phyloP scores from a whole-genome alignment of 2,888 invertebrate species.

The Rhamnusium bicolor region DNA sequence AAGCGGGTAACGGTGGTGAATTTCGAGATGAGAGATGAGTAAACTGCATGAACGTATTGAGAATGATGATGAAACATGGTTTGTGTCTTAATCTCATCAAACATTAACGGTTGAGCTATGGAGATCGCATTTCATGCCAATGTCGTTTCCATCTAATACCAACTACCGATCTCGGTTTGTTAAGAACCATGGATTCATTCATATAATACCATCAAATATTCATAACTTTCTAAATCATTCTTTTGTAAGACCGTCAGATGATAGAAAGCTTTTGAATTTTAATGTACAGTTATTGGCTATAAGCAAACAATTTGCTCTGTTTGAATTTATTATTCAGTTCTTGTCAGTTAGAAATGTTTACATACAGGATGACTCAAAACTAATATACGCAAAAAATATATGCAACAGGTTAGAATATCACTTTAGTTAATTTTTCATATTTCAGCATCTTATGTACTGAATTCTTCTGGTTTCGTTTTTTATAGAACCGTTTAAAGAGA shows the following conservation, averaged over 20 bases:
- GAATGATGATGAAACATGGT: constrained; percentile 69
- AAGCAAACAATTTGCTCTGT: background rate
- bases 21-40: constrained; percentile 53
- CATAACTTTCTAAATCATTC: constrained; percentile 43
- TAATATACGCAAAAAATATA: no score
- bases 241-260: constrained; percentile 37
- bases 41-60: constrained; percentile 51
- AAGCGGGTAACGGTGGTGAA: constrained; percentile 46
- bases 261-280: constrained; percentile 47
- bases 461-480: no score
- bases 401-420: no score
- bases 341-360: no score
- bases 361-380: no score
- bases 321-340: background rate
- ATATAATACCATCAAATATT: constrained; percentile 55
- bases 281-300: constrained; percentile 11
- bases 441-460: no score
- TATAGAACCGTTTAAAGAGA: no score
- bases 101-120: constrained; percentile 61
- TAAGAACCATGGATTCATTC: constrained; percentile 41
- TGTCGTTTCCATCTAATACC: constrained; percentile 44
- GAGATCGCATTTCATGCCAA: constrained; percentile 45
- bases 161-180: constrained; percentile 46
- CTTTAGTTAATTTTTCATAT: no score
- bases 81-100: constrained; percentile 71